Base-by-base conservation (phyloP, 1,140 invertebrate species). In the Sycophaga agraensis region DNA sequence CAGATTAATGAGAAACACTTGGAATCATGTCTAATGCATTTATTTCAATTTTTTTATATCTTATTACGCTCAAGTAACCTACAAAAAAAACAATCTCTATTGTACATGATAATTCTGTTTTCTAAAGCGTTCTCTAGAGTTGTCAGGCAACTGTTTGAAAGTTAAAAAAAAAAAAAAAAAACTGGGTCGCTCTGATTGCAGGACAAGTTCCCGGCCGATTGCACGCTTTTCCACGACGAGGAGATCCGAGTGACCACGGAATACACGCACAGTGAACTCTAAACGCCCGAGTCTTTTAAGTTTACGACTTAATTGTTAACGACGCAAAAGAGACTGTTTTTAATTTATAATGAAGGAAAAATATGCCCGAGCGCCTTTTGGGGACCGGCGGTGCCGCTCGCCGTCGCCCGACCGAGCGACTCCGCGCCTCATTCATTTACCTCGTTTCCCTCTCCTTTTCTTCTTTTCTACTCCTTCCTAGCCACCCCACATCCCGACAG, bases 241-340 rank as follows among this genome's bases (percentile, higher is more conserved):
- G 90, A 93, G 76, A 77, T 88, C 21, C 87, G 86, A 83, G 89
- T 89, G 16, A 91, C 89, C 22, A 90, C 89, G 26, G 90, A 92
- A 82, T 89, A 88, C 56, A 82, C 86, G 67, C 90, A 92, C 73
- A 91, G 83, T 72, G 90, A 92, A 81, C 82, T 90, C 65, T 89
- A 84, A 74, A 11, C 45, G 21, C 24, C n/a, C 17, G 50, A 40
- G 35, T 51, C 40, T 40, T 21, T n/a, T 24, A 39, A 37, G 37
- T 43, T 62, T 35, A 43, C 19, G 53, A 17, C 59, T 55, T 53
- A 62, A 42, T 51, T 60, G 64, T 49, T 37, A 56, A 66, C 48
- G 26, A 48, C 60, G 46, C 21, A 50, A 35, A 63, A 64, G 34
- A 59, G 62, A 64, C 62, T 58, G 42, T 64, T 48, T 58, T 53